Conservation (phyloP, 2,888 invertebrate species). For the Sinodicranocentrus sp. region DNA sequence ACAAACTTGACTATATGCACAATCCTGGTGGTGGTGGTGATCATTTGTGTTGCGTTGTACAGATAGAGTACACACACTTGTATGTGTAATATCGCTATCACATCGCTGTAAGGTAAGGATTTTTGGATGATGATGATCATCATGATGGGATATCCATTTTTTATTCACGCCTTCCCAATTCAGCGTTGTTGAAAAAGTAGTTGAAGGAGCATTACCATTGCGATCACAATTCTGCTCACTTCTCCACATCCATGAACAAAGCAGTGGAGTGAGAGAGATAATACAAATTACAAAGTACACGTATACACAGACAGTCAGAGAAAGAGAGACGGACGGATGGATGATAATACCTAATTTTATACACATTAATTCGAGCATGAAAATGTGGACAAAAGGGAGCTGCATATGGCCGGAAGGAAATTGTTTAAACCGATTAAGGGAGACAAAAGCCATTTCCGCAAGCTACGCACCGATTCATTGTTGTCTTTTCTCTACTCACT, state of each 20-base stretch:
- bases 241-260: conserved; percentile 31
- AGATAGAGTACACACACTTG: background rate
- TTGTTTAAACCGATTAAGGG: conserved; percentile 76
- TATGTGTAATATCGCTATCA: conserved; percentile 1
- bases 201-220: background rate
- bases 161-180: conserved; percentile 11
- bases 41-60: conserved; percentile 8
- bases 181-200: background rate
- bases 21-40: conserved; percentile 9
- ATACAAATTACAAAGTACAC: conserved; percentile 23
- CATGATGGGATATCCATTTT: conserved; percentile 4
- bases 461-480: conserved; percentile 41
- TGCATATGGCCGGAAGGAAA: conserved; percentile 76
- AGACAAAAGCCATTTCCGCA: conserved; percentile 77
- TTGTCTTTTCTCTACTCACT: conserved; percentile 18
- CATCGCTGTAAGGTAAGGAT: background rate
- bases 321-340: conserved; percentile 43
- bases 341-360: conserved; percentile 65
- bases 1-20: background rate
- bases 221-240: background rate
- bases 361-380: conserved; percentile 76
- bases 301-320: conserved; percentile 11
- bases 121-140: background rate
- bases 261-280: conserved; percentile 16
- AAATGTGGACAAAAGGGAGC: conserved; percentile 75